phyloP scores from a whole-genome alignment of 2,888 invertebrate species.

The Callimorpha dominula region DNA sequence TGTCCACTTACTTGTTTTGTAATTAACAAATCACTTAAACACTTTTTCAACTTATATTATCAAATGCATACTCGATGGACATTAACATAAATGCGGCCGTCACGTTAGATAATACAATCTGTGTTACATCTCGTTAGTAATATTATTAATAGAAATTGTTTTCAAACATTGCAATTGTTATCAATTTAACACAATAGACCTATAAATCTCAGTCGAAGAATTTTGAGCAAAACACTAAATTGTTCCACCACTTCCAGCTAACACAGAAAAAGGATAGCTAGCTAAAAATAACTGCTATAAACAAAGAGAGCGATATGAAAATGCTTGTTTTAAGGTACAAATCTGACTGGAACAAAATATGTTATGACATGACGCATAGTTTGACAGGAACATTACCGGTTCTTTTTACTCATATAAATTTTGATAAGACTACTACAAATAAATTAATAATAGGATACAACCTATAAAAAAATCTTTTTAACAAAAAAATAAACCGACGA shows the following conservation, averaged over 20 bases:
- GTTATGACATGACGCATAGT: constrained; percentile 45
- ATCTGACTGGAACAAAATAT: constrained; percentile 17
- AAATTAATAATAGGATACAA: background rate
- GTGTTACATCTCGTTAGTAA: constrained; percentile 47
- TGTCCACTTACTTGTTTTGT: constrained; percentile 48
- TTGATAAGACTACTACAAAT: background rate
- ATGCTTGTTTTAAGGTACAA: background rate
- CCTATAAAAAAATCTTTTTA: too few relatives aligned
- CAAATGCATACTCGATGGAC: constrained; percentile 50
- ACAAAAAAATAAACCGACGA: too few relatives aligned
- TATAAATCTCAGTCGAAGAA: constrained; percentile 43
- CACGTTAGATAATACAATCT: constrained; percentile 25
- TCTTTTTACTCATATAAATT: constrained; percentile 12
- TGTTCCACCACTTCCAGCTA: constrained; percentile 18
- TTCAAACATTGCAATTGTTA: constrained; percentile 53
- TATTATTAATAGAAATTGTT: constrained; percentile 46
- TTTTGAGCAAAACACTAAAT: constrained; percentile 24
- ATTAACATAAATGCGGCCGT: constrained; percentile 41
- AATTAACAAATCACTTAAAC: constrained; percentile 40
- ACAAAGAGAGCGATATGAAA: constrained; percentile 15
- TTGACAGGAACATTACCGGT: constrained; percentile 22
- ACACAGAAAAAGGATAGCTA: constrained; percentile 31
- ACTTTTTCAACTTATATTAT: constrained; percentile 37
- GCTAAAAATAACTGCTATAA: background rate
- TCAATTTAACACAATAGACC: constrained; percentile 55